Percentiles rank a stretch among this genome's conserved stretches.
These are phyloP conservation scores for Crax fasciolata DNA, from an alignment of 2,797 vertebrate genomes.

Conservation along the genomic window DNA sequence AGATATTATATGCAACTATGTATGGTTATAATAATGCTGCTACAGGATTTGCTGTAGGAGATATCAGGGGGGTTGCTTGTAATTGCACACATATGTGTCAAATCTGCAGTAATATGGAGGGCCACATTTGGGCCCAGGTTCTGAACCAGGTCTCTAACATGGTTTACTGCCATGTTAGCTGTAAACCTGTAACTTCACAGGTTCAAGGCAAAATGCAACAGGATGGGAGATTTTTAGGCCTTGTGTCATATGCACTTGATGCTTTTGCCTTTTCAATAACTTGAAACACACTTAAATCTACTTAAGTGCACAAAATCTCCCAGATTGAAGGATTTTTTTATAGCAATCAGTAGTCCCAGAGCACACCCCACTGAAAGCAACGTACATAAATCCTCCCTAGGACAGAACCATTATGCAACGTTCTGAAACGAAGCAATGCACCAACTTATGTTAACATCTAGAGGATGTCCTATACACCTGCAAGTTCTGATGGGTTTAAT, in stretches of 20 bases:
- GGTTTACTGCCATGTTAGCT: accelerated
- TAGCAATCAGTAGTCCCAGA: background rate
- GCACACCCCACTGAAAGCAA: background rate
- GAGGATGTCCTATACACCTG: background rate
- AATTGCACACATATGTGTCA: background rate
- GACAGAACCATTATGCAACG: accelerated
- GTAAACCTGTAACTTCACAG: background rate
- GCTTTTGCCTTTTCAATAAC: background rate
- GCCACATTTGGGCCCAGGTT: background rate
- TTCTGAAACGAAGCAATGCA: background rate
- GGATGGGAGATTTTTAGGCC: background rate
- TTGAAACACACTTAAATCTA: background rate
- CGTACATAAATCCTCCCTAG: accelerated
- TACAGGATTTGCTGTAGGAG: background rate
- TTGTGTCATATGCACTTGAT: background rate
- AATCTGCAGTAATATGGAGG: background rate
- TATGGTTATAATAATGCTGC: slow-evolving; percentile 33
- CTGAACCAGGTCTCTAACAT: background rate
- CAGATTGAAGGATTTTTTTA: background rate
- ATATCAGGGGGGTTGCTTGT: background rate
- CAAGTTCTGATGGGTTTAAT: background rate
- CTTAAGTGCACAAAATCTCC: background rate
- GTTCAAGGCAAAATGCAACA: background rate
- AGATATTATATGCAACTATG: slow-evolving; percentile 35
- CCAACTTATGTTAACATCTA: background rate